Base-by-base conservation (phyloP, 2,113 vertebrate species). In the Muntiacus muntjak region DNA sequence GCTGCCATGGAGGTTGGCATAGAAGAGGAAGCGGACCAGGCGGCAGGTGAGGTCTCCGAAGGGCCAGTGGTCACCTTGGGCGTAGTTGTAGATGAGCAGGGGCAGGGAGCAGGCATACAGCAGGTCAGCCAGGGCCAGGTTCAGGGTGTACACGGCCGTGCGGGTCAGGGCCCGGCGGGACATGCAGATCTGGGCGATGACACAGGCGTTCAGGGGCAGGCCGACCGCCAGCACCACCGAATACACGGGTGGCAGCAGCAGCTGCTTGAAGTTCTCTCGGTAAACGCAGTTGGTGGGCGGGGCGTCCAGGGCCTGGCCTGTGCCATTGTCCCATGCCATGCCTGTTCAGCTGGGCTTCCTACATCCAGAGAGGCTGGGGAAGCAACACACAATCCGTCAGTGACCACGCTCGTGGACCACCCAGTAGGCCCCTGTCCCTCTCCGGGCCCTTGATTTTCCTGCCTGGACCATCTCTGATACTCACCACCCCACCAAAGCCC, bases 51-150 rank as follows among this genome's bases (percentile, higher is more conserved):
- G 98, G 96, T 99, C 99, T 0, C 99, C 99, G 1, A 99, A 99
- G 21, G 99, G 99, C 99, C 99, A 99, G 93, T 99, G 99, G 98
- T 99, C 99, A 16, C 99, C 98, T 58, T 99, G 99, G 94, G 98
- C 99, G 0, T 99, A 99, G 99, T 99, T 99, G 98, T 99, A 99
- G 98, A 99, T 99, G 94, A 99, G 99, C 67, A 99, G 98, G 0
- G 99, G 99, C 93, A 99, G 99, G 6, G 99, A 99, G 97, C 99
- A 99, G 98, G 99, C 99, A 0, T 99, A 99, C 17, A 99, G 98
- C 19, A 99, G 98, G 98, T 99, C 99, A 0, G 99, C 99, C 33
- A 96, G 79, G 25, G 99, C 99, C 98, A 99, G 96, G 98, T 99
- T 99, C 90, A 99, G 97, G 98, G 99, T 99, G 97, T 99, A 99